Base-by-base conservation (phyloP, 1,140 invertebrate genomes). In the Stratiolaelaps scimitus region DNA sequence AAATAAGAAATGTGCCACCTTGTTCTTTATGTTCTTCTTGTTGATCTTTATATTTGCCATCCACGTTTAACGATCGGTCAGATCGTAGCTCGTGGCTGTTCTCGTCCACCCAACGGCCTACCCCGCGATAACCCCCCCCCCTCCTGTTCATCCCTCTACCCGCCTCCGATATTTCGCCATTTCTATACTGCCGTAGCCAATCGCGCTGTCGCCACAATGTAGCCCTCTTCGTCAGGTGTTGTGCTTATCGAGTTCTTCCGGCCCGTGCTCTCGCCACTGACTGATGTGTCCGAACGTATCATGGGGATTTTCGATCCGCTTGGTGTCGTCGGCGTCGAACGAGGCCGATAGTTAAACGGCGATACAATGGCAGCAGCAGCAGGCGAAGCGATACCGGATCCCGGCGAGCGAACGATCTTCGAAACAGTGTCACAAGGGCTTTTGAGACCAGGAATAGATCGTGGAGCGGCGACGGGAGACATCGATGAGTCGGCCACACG, bases 311-410 rank as follows among this genome's bases (percentile, higher is more conserved):
- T 60, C 34, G 53, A 60, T 2, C 53, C 53, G 10, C 26, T 60
- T 34, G 53, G 53, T 17, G 53, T 60, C 15, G 53, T 60, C 15
- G 53, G 53, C 26, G 53, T 60, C 2, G 53, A 60, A 23, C 53
- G 53, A 15, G 53, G 53, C 5, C 53, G 53, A 60, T 60, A 60
- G 10, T 34, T 60, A 23, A 60, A 60, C 23, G 53, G 53, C 34
- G 34, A 40, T 10, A 34, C 53, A 23, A 60, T 26, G 15, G 34
- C 53, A 4, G 53, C 53, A 5, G 53, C 53, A 5, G 53, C 23
- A 10, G 53, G 53, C 17, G 53, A 17, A 26, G 15, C 53, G 23
- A 60, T 10, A 10, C 20, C 34, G 15, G 53, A 1, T 29, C 26
- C 20, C 53, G 53, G 34, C 10, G 53, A 26, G 34, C 53, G 26